Percentiles rank a stretch among this genome's conserved stretches.
Evolutionary conservation across 2,113 vertebrate species (phyloP).

Genomic region (Epinephelus lanceolatus): DNA sequence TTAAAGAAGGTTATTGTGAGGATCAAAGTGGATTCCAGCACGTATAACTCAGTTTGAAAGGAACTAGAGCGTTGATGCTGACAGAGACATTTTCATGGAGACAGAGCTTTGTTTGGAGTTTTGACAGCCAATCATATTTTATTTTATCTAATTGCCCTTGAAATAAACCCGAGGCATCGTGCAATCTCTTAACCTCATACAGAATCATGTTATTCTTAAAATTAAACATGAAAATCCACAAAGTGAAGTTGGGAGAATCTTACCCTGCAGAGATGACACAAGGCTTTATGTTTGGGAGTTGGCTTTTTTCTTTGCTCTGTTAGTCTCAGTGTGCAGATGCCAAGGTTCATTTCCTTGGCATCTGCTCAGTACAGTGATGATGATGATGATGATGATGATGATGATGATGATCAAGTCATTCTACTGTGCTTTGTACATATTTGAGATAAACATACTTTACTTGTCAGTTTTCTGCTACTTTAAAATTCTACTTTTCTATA

Average conservation of each 20-base stretch:
- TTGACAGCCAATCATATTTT: background rate
- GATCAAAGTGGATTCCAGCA: conserved; percentile 21
- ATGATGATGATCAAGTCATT: background rate
- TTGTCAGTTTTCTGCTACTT: background rate
- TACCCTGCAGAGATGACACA: background rate
- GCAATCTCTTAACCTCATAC: background rate
- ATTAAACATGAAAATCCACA: background rate
- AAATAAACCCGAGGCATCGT: background rate
- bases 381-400: background rate
- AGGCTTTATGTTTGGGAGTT: background rate
- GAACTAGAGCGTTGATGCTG: background rate
- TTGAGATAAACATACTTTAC: background rate
- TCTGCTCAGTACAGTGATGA: background rate
- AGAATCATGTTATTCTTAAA: background rate
- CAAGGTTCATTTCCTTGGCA: background rate
- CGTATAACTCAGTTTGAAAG: background rate
- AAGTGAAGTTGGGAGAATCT: background rate
- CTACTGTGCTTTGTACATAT: background rate
- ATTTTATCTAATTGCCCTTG: conserved; percentile 20
- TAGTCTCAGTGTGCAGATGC: background rate
- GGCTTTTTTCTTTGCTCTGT: background rate
- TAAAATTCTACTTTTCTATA: background rate
- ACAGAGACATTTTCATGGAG: background rate
- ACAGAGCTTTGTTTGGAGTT: background rate
- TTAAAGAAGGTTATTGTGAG: conserved; percentile 5